Evolutionary conservation across 2,797 vertebrate genomes (phyloP).

Genomic region (Cryptoblepharus egeriae): DNA sequence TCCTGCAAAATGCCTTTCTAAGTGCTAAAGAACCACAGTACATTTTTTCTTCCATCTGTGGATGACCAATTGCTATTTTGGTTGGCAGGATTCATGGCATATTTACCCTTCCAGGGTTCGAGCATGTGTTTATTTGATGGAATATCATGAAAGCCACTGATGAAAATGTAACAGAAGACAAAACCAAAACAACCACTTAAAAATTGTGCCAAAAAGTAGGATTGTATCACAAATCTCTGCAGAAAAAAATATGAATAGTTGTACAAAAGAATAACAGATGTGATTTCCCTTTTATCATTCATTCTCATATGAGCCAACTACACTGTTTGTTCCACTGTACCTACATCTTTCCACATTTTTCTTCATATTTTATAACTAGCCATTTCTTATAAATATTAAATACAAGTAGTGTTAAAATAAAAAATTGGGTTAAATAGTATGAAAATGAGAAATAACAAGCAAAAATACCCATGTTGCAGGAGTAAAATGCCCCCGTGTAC

Average conservation of each 20-base stretch:
- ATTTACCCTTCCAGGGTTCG: background rate
- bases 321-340: background rate
- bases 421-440: background rate
- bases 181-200: background rate
- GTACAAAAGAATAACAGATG: background rate
- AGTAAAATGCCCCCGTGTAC: too few species aligned
- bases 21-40: background rate
- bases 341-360: background rate
- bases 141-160: background rate
- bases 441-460: too few species aligned
- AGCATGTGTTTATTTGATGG: background rate
- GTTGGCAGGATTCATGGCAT: background rate
- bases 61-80: background rate
- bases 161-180: background rate
- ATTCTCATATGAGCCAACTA: background rate
- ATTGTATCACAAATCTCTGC: background rate
- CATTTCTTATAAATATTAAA: background rate
- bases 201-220: background rate
- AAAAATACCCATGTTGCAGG: too few species aligned
- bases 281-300: background rate
- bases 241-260: background rate
- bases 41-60: background rate
- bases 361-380: background rate
- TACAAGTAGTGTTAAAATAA: background rate
- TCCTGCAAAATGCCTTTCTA: background rate